Evolutionary conservation across 2,888 invertebrate genomes (phyloP).

Genomic region (Calliopum simillimum): DNA sequence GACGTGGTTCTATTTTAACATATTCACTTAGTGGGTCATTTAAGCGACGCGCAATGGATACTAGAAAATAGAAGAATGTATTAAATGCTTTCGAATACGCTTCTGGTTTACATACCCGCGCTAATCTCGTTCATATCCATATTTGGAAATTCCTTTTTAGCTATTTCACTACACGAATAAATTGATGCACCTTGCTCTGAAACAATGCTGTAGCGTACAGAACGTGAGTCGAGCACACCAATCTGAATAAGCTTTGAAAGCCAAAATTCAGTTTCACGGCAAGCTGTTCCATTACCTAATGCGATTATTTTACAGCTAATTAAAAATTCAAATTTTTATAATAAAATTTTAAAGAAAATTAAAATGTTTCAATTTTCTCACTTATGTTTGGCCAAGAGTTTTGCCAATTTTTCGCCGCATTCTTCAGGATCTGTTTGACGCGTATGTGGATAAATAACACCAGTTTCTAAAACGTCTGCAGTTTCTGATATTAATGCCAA

Average conservation of each 20-base stretch:
- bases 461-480: slow-evolving; percentile 77
- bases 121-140: slow-evolving; percentile 87
- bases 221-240: slow-evolving; percentile 70
- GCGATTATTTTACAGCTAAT: slow-evolving; percentile 83
- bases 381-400: slow-evolving; percentile 72
- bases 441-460: slow-evolving; percentile 76
- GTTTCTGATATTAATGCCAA: slow-evolving; percentile 81
- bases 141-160: slow-evolving; percentile 85
- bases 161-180: slow-evolving; percentile 89
- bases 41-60: slow-evolving; percentile 87
- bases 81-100: background rate
- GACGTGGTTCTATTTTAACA: slow-evolving; percentile 93
- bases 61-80: slow-evolving; percentile 56
- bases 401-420: slow-evolving; percentile 59
- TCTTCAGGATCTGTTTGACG: slow-evolving; percentile 60
- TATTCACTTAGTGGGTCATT: slow-evolving; percentile 92
- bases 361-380: slow-evolving; percentile 56
- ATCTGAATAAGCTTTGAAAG: slow-evolving; percentile 72
- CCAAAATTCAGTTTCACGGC: slow-evolving; percentile 87
- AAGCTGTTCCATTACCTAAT: slow-evolving; percentile 91
- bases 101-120: slow-evolving; percentile 69
- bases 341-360: background rate
- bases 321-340: background rate
- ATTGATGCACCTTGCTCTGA: slow-evolving; percentile 93
- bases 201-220: slow-evolving; percentile 81